These are phyloP conservation scores for Zoroaster sp. DNA, from an alignment of 53 echinoderm and acorn worm genomes.

Conservation along the genomic window DNA sequence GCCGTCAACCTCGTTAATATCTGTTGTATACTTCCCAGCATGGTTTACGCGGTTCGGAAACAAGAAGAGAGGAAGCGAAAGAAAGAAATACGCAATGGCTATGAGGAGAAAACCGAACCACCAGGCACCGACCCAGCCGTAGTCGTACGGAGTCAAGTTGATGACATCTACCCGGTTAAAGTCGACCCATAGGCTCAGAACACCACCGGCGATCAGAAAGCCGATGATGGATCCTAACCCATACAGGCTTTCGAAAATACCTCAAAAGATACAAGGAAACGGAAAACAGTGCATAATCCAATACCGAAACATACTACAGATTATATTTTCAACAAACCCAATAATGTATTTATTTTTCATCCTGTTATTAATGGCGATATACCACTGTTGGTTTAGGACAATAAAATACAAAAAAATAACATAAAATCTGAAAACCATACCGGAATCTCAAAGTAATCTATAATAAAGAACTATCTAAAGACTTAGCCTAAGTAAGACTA, in stretches of 20 bases:
- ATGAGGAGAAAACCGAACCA: conserved; percentile 74
- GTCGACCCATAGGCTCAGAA: conserved; percentile 69
- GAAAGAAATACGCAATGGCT: conserved; percentile 37
- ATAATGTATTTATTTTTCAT: too few relatives aligned
- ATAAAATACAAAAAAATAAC: too few relatives aligned
- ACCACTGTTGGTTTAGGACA: too few relatives aligned
- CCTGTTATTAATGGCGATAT: too few relatives aligned
- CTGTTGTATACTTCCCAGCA: not conserved
- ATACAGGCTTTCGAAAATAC: conserved; percentile 76
- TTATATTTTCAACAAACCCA: too few relatives aligned
- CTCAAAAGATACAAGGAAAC: too few relatives aligned
- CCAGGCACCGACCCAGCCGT: conserved; percentile 88
- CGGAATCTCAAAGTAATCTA: too few relatives aligned
- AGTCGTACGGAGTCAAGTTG: conserved; percentile 42
- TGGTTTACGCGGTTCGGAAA: conserved; percentile 45
- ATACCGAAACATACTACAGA: not conserved
- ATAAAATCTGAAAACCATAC: too few relatives aligned
- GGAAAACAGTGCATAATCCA: too few relatives aligned
- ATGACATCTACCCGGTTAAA: conserved; percentile 68
- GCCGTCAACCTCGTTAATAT: not conserved
- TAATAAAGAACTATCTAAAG: too few relatives aligned
- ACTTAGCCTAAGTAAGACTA: too few relatives aligned
- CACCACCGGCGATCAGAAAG: conserved; percentile 64
- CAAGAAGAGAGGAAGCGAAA: conserved; percentile 63
- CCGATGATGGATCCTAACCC: conserved; percentile 75